A percentile compares a stretch with the other conserved stretches of the same genome.
Conservation (phyloP, 2,888 invertebrate species). For the Cryptus viduatorius region DNA sequence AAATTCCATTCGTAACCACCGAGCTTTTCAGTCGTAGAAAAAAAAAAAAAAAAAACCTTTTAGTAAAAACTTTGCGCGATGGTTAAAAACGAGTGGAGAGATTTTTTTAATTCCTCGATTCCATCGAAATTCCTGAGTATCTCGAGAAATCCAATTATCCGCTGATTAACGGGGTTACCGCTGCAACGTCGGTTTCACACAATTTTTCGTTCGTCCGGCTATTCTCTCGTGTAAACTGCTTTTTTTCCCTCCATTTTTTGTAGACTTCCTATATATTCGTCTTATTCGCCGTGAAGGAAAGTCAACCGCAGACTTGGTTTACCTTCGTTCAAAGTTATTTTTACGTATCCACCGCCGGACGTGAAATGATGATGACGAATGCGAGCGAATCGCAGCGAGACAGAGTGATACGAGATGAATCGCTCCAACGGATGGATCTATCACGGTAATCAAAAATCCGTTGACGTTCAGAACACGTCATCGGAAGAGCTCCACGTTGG, state of each 20-base stretch:
- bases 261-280: no score
- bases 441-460: conserved; percentile 34
- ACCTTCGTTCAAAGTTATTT: neutral
- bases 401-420: conserved; percentile 22
- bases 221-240: no score
- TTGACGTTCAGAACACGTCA: conserved; percentile 42
- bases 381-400: neutral
- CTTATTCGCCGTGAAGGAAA: neutral
- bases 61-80: neutral
- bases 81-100: neutral
- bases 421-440: conserved; percentile 4
- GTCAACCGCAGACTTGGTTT: neutral
- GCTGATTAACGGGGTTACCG: conserved; percentile 44
- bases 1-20: neutral
- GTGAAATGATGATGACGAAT: neutral
- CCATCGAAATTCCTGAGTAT: conserved; percentile 46
- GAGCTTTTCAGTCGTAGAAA: neutral
- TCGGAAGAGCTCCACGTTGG: conserved; percentile 64
- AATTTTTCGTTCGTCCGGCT: neutral
- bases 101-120: conserved; percentile 12
- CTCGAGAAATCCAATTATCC: conserved; percentile 70
- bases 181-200: neutral
- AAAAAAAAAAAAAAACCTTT: neutral
- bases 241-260: no score
- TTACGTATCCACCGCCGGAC: neutral